A percentile compares a stretch with the other conserved stretches of the same genome.
phyloP scores from a whole-genome alignment of 2,113 vertebrate genomes.

The Caretta caretta region DNA sequence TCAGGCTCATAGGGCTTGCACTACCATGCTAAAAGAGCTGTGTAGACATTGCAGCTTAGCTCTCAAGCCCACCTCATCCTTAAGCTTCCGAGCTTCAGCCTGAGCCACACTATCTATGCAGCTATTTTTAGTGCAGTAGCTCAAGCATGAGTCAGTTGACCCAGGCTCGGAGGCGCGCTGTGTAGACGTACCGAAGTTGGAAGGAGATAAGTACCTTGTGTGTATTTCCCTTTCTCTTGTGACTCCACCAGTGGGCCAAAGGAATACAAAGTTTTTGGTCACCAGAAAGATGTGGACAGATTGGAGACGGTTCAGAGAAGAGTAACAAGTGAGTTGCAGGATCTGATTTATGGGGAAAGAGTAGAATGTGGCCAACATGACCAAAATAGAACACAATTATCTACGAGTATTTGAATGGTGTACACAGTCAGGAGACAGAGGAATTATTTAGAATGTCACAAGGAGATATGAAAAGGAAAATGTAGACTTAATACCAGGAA shows the following conservation, averaged over 20 bases:
- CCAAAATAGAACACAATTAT: neutral
- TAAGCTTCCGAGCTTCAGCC: neutral
- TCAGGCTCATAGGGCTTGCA: neutral
- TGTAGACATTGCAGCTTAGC: neutral
- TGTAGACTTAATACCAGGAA: neutral
- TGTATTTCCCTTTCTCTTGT: neutral
- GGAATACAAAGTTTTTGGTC: neutral
- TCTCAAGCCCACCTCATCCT: neutral
- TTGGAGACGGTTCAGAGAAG: neutral
- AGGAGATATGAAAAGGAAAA: neutral
- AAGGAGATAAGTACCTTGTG: neutral
- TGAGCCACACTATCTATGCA: neutral
- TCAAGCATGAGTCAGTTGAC: neutral
- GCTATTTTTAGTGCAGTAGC: neutral
- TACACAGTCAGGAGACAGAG: neutral
- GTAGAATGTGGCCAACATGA: neutral
- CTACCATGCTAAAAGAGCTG: neutral
- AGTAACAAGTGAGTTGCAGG: neutral
- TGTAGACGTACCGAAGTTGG: neutral
- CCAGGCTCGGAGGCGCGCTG: neutral
- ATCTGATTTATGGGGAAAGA: rapidly evolving
- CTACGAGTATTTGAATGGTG: neutral
- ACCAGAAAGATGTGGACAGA: neutral
- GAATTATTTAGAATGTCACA: neutral
- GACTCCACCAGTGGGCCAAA: neutral